Percentiles rank a stretch among this genome's conserved stretches.
These are phyloP conservation scores for Gerris lacustris DNA, from an alignment of 2,888 invertebrate genomes.

Conservation along the genomic window DNA sequence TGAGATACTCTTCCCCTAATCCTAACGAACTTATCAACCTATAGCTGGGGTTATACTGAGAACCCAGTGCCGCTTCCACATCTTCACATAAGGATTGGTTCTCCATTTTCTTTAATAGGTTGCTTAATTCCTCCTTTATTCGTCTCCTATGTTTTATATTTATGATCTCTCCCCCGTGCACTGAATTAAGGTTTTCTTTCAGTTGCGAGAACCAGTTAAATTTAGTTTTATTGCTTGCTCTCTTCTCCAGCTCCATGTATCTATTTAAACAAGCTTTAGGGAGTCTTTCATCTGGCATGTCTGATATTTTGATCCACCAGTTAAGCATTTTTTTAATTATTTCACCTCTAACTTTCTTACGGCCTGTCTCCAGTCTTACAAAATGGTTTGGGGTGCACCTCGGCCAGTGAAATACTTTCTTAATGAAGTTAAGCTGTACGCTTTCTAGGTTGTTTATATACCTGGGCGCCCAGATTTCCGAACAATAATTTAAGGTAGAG, in stretches of 20 bases:
- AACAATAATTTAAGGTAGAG: neutral
- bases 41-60: too few relatives aligned
- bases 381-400: neutral
- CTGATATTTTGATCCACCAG: neutral
- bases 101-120: too few relatives aligned
- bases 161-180: too few relatives aligned
- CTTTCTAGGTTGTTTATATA: neutral
- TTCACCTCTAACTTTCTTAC: neutral
- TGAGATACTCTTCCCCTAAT: constrained; percentile 1
- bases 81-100: too few relatives aligned
- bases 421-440: neutral
- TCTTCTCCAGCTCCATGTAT: neutral
- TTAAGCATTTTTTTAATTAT: neutral
- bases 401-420: neutral
- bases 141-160: too few relatives aligned
- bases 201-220: neutral
- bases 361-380: neutral
- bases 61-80: too few relatives aligned
- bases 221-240: neutral
- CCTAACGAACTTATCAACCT: neutral
- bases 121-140: too few relatives aligned
- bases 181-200: neutral
- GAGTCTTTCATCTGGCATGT: neutral
- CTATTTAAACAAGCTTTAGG: neutral
- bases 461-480: neutral